These are phyloP conservation scores for Malurus cyaneus DNA, from an alignment of 2,113 vertebrate species.

Conservation along the genomic window DNA sequence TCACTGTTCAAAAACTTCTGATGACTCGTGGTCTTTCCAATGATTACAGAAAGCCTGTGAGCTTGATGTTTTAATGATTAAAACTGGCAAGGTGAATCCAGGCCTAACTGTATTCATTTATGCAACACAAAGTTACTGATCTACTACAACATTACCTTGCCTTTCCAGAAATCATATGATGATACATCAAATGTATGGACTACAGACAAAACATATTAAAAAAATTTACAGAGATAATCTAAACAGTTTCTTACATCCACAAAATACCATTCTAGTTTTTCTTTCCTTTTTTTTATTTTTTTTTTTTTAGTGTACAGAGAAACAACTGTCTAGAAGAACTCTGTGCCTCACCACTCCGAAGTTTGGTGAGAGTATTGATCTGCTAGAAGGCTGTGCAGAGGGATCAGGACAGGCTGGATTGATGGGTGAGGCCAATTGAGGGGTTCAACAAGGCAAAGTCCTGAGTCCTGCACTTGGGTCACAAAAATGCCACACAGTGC, in stretches of 20 bases:
- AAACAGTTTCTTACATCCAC: neutral
- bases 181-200: neutral
- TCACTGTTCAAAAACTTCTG: neutral
- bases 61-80: neutral
- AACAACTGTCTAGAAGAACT: neutral
- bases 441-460: neutral
- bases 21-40: neutral
- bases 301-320: neutral
- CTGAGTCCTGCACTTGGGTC: neutral
- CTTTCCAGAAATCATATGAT: neutral
- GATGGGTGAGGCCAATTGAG: no score
- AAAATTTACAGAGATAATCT: neutral
- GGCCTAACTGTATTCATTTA: neutral
- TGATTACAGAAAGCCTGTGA: neutral
- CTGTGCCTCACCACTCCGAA: neutral
- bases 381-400: neutral
- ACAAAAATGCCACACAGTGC: rapidly evolving
- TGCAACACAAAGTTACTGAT: neutral
- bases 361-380: no score
- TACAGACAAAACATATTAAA: neutral
- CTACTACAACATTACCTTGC: neutral
- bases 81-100: neutral
- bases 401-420: neutral
- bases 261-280: neutral
- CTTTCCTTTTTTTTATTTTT: neutral